These are phyloP conservation scores for Hippocampus comes DNA, from an alignment of 2,113 vertebrate genomes.

Conservation along the genomic window DNA sequence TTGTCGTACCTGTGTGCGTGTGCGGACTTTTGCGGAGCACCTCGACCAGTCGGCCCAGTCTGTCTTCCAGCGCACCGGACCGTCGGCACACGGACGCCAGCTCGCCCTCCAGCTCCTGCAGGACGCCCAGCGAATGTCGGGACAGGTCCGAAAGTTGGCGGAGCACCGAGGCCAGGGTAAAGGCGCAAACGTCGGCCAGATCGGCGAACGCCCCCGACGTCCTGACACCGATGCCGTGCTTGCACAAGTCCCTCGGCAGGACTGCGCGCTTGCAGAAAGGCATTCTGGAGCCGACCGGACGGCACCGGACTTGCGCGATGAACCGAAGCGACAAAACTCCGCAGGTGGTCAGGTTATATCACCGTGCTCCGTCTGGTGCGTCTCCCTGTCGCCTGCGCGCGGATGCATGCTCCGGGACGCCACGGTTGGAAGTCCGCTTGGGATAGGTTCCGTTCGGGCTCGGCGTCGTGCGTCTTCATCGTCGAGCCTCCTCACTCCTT, in stretches of 20 bases:
- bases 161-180: slow-evolving; percentile 68
- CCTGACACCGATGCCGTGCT: slow-evolving; percentile 32
- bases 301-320: slow-evolving; percentile 61
- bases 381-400: slow-evolving; percentile 24
- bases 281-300: slow-evolving; percentile 47
- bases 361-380: slow-evolving; percentile 26
- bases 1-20: slow-evolving; percentile 63
- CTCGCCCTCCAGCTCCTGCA: slow-evolving; percentile 76
- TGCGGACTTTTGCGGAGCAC: slow-evolving; percentile 64
- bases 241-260: slow-evolving; percentile 71
- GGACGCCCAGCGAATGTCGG: slow-evolving; percentile 72
- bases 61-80: slow-evolving; percentile 69
- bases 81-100: slow-evolving; percentile 66
- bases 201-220: slow-evolving; percentile 52
- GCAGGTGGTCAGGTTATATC: slow-evolving; percentile 37
- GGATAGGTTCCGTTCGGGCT: slow-evolving; percentile 48
- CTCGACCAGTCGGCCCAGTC: slow-evolving; percentile 61
- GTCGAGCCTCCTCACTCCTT: slow-evolving; percentile 28
- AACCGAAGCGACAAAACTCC: slow-evolving; percentile 44
- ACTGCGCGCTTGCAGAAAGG: slow-evolving; percentile 75
- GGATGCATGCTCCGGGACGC: slow-evolving; percentile 21
- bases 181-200: slow-evolving; percentile 71
- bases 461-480: slow-evolving; percentile 60
- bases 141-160: slow-evolving; percentile 77
- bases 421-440: slow-evolving; percentile 35